These are phyloP conservation scores for Phoxinus phoxinus DNA, from an alignment of 2,113 vertebrate species.

Conservation along the genomic window DNA sequence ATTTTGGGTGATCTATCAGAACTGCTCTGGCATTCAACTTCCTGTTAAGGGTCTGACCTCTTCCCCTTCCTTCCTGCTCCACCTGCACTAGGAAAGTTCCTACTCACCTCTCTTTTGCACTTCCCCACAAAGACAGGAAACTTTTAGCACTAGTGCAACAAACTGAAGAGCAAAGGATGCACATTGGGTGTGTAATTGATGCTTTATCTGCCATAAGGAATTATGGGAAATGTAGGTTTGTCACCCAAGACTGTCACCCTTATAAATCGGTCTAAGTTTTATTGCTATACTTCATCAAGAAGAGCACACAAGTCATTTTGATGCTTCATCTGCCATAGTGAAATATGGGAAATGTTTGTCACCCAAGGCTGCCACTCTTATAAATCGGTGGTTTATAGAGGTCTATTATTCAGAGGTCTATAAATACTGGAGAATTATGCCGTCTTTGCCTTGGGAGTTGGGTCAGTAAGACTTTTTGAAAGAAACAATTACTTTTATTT, in stretches of 20 bases:
- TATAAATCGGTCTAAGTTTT: neutral
- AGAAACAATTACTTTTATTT: too few species aligned
- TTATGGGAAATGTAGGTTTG: neutral
- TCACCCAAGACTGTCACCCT: neutral
- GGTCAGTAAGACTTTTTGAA: too few species aligned
- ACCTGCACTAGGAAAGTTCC: conserved; percentile 11
- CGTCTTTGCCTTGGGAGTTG: neutral
- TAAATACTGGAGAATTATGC: neutral
- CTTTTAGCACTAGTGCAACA: neutral
- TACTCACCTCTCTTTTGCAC: neutral
- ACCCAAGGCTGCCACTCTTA: neutral
- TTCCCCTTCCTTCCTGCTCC: conserved; percentile 5
- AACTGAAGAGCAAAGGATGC: neutral
- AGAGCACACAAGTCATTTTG: neutral
- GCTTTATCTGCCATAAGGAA: neutral
- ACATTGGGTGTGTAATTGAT: neutral
- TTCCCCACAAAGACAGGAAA: neutral
- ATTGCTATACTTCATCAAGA: too few species aligned
- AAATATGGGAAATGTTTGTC: neutral
- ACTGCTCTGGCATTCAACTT: conserved; percentile 22
- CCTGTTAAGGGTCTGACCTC: conserved; percentile 20
- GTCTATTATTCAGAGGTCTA: too few species aligned
- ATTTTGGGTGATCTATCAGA: neutral
- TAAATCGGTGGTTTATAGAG: neutral
- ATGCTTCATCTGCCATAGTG: neutral